Evolutionary conservation across 2,113 vertebrate genomes (phyloP), one percentile per base, ranked within the genome.

Genomic region (Corydoras maculifer): DNA sequence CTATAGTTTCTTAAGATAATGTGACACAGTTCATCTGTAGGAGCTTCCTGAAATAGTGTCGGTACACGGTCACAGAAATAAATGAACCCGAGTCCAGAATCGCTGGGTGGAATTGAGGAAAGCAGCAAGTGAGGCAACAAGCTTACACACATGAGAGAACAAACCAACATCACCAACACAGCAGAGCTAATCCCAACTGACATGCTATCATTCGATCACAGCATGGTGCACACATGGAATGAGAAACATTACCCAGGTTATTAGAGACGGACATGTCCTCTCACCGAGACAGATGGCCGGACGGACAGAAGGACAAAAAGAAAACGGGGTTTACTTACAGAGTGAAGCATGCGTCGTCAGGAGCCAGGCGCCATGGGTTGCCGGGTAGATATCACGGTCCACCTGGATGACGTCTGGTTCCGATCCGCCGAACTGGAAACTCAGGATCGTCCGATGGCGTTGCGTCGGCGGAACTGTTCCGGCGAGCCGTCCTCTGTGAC

Each of bases 281-380:
- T 43, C 35, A 43, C 35, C 35, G 35, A 43, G 4, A 43, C 35
- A 43, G 35, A 43, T 2, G 18, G 18, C 1, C 18, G 18, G 18
- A 25, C 18, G 18, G 18, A 25, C 18, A 2, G 18, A 25, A 1
- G 18, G 18, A 25, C 35, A 43, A 3, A 3, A 13, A 29, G 25
- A 32, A 15, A 31, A 68, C 67, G 32, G 32, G 48, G 54, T 62
- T 60, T 65, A 75, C 77, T 78, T 15, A 78, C 77, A 69, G 73
- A 73, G 58, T 66, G 61, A 78, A 75, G 77, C 73, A 43, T 70
- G 70, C 65, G 69, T 73, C 15, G 73, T 78, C 73, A 78, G 62
- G 77, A 75, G 31, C 64, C 55, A 43, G 72, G 10, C n/a, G 73
- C 77, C 77, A 78, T 78, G 66, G 66, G 50, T 62, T 31, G 50